Evolutionary conservation across 2,888 invertebrate genomes (phyloP).

Genomic region (Agriopis leucophaearia): DNA sequence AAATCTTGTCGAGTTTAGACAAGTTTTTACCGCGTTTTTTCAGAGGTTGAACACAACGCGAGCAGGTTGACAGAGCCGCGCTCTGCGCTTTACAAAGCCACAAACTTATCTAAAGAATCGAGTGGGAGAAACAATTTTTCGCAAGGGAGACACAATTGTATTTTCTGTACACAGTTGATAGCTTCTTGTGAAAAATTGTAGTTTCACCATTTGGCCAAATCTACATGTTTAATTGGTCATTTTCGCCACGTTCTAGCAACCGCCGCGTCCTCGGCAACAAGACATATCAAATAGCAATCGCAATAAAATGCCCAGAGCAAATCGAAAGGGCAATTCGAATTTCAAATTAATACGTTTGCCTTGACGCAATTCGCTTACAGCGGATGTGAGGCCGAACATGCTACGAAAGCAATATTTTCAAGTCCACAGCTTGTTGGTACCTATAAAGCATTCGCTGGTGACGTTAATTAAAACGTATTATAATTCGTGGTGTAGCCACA

Average conservation of each 20-base stretch:
- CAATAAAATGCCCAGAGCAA: slow-evolving; percentile 10
- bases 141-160: too few species aligned
- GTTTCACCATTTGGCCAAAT: not conserved
- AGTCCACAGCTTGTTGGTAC: slow-evolving; percentile 31
- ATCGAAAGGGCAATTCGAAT: slow-evolving; percentile 27
- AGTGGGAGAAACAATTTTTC: too few species aligned
- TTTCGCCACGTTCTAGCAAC: not conserved
- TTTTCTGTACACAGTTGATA: not conserved
- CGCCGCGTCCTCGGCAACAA: slow-evolving; percentile 3
- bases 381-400: slow-evolving; percentile 19
- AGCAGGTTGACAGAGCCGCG: slow-evolving; percentile 72
- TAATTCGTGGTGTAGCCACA: slow-evolving; percentile 76
- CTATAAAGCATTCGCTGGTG: slow-evolving; percentile 65
- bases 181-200: not conserved
- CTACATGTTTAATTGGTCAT: not conserved
- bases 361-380: slow-evolving; percentile 25
- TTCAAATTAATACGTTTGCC: slow-evolving; percentile 25
- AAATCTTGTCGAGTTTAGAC: slow-evolving; percentile 66
- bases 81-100: slow-evolving; percentile 42
- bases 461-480: slow-evolving; percentile 82
- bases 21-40: slow-evolving; percentile 73
- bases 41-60: slow-evolving; percentile 55
- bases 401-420: slow-evolving; percentile 20
- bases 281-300: slow-evolving; percentile 4
- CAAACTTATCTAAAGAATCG: not conserved